A percentile compares a stretch with the other conserved stretches of the same genome.
Evolutionary conservation across 2,113 vertebrate genomes (phyloP).

Genomic region (Pristiophorus japonicus): DNA sequence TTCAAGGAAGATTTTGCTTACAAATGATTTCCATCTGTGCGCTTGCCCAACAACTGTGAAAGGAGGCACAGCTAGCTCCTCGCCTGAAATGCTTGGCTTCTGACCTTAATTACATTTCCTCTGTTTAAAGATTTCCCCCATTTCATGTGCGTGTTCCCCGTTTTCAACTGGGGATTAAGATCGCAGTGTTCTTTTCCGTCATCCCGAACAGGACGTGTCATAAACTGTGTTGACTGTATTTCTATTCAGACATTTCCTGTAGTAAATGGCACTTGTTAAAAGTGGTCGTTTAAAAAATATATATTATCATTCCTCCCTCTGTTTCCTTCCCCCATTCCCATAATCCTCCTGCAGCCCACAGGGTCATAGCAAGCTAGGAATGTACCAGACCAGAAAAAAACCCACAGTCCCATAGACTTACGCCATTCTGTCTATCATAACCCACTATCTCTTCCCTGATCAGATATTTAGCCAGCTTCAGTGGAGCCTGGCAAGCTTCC

Average conservation of each 20-base stretch:
- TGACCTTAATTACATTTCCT: not conserved
- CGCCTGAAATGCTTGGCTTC: constrained; percentile 11
- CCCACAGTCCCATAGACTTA: not conserved
- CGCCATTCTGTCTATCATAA: not conserved
- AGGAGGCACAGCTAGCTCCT: not conserved
- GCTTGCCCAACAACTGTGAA: not conserved
- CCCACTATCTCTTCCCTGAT: not conserved
- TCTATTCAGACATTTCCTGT: not conserved
- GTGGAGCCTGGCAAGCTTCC: not conserved
- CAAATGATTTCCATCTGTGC: constrained; percentile 29
- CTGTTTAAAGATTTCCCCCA: constrained; percentile 14
- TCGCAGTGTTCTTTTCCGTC: not conserved
- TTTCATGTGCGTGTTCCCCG: not conserved
- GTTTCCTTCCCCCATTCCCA: not conserved
- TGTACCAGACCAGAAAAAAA: not conserved
- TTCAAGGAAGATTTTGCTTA: constrained; percentile 29
- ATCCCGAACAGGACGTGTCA: not conserved
- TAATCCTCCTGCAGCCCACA: not conserved
- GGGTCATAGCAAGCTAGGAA: not conserved
- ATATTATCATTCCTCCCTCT: not conserved
- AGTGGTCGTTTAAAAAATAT: too few relatives aligned
- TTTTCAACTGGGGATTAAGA: not conserved
- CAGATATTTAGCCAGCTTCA: not conserved
- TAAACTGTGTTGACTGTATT: not conserved
- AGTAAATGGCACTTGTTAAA: not conserved